phyloP scores from a whole-genome alignment of 2,113 vertebrate species.

The Nanorana parkeri region DNA sequence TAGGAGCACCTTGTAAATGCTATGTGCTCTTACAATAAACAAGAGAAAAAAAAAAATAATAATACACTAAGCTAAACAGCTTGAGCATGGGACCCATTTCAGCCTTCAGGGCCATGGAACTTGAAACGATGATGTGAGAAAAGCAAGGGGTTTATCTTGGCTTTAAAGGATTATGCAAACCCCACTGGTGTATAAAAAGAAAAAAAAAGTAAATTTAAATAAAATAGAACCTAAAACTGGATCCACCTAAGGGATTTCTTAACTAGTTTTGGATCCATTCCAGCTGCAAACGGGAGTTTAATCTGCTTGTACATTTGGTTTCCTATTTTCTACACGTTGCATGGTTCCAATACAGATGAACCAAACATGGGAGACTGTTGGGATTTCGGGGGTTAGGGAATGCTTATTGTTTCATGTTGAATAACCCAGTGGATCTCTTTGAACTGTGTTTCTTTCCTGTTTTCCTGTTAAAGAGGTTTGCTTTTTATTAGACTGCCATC shows the following conservation, averaged over 20 bases:
- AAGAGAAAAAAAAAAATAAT: background rate
- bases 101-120: constrained; percentile 22
- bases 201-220: constrained; percentile 73
- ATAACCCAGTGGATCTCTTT: constrained; percentile 67
- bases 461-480: constrained; percentile 61
- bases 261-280: constrained; percentile 71
- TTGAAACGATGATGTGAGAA: constrained; percentile 49
- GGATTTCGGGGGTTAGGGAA: constrained; percentile 58
- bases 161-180: constrained; percentile 68
- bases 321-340: constrained; percentile 76
- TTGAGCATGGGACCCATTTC: constrained; percentile 22
- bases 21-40: constrained; percentile 22
- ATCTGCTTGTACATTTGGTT: constrained; percentile 84
- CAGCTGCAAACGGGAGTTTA: constrained; percentile 73
- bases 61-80: constrained; percentile 42
- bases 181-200: constrained; percentile 78
- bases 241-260: constrained; percentile 51
- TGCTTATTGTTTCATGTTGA: constrained; percentile 68
- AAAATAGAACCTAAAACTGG: constrained; percentile 59
- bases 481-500: constrained; percentile 59
- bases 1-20: background rate
- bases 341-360: constrained; percentile 78
- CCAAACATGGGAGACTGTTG: constrained; percentile 66
- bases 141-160: constrained; percentile 66
- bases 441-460: constrained; percentile 60